Percentiles rank a stretch among this genome's conserved stretches.
phyloP scores from a whole-genome alignment of 2,797 vertebrate genomes.

The Helostoma temminkii region DNA sequence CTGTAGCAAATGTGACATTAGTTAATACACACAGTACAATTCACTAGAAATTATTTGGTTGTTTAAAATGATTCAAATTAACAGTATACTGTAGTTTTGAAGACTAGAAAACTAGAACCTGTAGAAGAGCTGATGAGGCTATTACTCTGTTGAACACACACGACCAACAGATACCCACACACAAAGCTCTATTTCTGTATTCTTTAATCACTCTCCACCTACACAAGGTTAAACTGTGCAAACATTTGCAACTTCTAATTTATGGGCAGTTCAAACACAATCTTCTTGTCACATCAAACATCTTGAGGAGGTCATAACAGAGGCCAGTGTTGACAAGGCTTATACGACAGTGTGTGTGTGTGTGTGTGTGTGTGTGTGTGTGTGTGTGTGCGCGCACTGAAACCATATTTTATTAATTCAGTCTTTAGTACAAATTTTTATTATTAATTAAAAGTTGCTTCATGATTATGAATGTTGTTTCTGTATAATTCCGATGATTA shows the following conservation, averaged over 20 bases:
- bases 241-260: constrained; percentile 77
- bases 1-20: no score
- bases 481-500: background rate
- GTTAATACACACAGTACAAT: no score
- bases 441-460: background rate
- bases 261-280: constrained; percentile 69
- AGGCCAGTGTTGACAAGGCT: constrained; percentile 79
- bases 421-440: background rate
- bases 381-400: constrained; percentile 11
- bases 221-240: constrained; percentile 74
- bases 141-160: constrained; percentile 3
- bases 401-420: background rate
- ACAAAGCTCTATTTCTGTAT: constrained; percentile 23
- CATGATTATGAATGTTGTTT: background rate
- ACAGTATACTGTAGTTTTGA: no score
- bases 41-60: no score
- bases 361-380: constrained; percentile 17
- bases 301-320: constrained; percentile 24
- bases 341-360: constrained; percentile 52
- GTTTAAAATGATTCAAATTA: no score
- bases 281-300: constrained; percentile 61
- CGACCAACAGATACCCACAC: constrained; percentile 22
- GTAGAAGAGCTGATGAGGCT: no score
- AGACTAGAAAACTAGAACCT: no score
- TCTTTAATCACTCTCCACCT: constrained; percentile 45